Evolutionary conservation across 37 sponge, comb jelly and placozoan genomes (phyloP).

Genomic region (Haliclona indistincta): DNA sequence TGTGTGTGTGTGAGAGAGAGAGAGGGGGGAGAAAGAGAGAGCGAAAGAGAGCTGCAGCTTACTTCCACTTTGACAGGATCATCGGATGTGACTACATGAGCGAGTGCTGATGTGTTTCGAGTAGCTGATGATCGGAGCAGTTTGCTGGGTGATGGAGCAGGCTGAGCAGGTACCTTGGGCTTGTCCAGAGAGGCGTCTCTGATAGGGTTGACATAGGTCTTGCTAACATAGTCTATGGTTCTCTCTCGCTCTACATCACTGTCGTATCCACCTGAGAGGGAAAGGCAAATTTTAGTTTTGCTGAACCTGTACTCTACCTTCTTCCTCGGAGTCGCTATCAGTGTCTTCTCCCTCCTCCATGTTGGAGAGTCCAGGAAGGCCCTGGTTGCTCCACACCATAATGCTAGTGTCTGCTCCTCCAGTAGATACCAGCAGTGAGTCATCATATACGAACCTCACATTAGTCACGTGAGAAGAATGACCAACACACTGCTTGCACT

Average conservation of each 20-base stretch:
- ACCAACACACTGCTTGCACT: constrained; percentile 92
- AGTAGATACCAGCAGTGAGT: constrained; percentile 69
- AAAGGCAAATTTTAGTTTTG: too few species aligned
- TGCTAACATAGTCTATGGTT: constrained; percentile 81
- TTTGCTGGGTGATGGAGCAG: not conserved
- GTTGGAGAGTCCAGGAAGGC: constrained; percentile 4
- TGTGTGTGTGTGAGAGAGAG: not conserved
- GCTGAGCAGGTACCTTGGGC: constrained; percentile 55
- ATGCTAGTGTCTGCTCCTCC: constrained; percentile 94
- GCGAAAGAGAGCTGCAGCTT: constrained; percentile 7
- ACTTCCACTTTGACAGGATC: constrained; percentile 32
- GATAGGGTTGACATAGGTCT: constrained; percentile 85
- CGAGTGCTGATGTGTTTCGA: not conserved
- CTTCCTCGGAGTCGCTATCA: constrained; percentile 90
- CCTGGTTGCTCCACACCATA: constrained; percentile 78
- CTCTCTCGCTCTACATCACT: constrained; percentile 96
- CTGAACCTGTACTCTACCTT: constrained; percentile 32
- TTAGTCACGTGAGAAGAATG: constrained; percentile 99
- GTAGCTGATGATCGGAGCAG: not conserved
- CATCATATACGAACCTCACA: constrained; percentile 84
- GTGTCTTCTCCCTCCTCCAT: constrained; percentile 69
- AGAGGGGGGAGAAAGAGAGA: not conserved
- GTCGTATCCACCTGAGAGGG: constrained; percentile 93
- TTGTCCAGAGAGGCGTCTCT: constrained; percentile 47
- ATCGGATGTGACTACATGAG: constrained; percentile 29